Evolutionary conservation across 2,113 vertebrate genomes (phyloP), one percentile per base, ranked within the genome.

Genomic region (Sapayoa aenigma): DNA sequence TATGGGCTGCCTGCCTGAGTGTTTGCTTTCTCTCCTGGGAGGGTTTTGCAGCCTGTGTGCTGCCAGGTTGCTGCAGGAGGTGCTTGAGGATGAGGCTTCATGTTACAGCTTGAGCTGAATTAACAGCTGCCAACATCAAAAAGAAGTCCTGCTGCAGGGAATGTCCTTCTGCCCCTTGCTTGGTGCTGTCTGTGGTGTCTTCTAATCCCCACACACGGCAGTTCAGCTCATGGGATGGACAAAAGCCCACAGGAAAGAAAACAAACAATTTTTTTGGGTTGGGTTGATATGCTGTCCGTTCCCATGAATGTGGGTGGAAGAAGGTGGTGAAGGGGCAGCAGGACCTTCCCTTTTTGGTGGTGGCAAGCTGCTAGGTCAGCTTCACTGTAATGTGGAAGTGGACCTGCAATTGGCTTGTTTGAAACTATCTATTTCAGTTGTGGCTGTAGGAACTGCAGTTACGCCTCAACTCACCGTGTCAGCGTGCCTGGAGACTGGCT

Each of bases 71-170:
- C 90, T 82, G 93, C 74, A 84, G 84, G 90, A 94, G 84, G 84
- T 89, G 90, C 69, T 79, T 12, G 58, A 72, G 62, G 85, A 93
- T 73, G 82, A 75, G 71, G 84, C 49, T 93, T 96, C 78, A 4
- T 87, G 90, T 96, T 87, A 60, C 85, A 49, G 82, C 92, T 91
- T 94, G 96, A 96, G 84, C 67, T 0, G 2, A 65, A 82, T 60
- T 76, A 79, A 56, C 78, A 96, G 87, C 92, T 89, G 90, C 90
- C 88, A 85, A 87, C 78, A 68, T 66, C 90, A 90, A 78, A 91
- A 72, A 87, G 84, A 60, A 87, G 94, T 80, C 94, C 95, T 84
- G 85, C 95, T 91, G 84, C 90, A 87, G 92, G 95, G 78, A 79
- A 46, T 5, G 62, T 23, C 62, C 84, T 78, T 76, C 86, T 84